These are phyloP conservation scores for Choloepus hoffmanni DNA, from an alignment of 2,113 vertebrate species.

Conservation along the genomic window DNA sequence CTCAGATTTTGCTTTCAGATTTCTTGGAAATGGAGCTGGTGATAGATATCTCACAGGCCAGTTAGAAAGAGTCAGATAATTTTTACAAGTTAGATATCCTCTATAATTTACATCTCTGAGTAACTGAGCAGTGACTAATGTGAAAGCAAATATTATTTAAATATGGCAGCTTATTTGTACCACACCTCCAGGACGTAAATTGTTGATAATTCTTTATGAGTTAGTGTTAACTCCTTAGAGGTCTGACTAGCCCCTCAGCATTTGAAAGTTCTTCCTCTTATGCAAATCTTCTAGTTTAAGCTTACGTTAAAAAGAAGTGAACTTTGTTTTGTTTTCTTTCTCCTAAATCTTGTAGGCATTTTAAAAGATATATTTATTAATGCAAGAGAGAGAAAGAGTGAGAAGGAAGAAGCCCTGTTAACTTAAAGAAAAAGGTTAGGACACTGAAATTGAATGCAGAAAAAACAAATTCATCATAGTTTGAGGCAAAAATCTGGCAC, in stretches of 20 bases:
- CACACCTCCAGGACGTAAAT: neutral
- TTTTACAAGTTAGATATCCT: slow-evolving; percentile 12
- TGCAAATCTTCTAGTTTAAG: neutral
- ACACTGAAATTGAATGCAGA: neutral
- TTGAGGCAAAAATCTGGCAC: neutral
- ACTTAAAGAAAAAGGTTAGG: neutral
- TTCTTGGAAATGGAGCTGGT: slow-evolving; percentile 20
- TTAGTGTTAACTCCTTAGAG: neutral
- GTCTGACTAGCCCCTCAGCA: neutral
- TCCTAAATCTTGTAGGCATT: slow-evolving; percentile 27
- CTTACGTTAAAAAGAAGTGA: slow-evolving; percentile 23
- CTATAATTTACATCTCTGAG: neutral
- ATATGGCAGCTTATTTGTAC: neutral
- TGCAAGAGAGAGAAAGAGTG: neutral
- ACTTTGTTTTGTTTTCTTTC: neutral
- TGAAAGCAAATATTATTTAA: slow-evolving; percentile 58
- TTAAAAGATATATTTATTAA: neutral
- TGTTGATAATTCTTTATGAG: neutral
- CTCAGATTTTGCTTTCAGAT: neutral
- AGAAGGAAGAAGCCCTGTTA: neutral
- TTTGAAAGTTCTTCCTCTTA: slow-evolving; percentile 14
- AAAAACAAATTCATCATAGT: neutral
- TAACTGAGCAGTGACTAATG: slow-evolving; percentile 7
- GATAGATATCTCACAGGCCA: neutral
- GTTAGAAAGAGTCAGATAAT: neutral